Percentiles rank a stretch among this genome's conserved stretches.
Evolutionary conservation across 2,888 invertebrate genomes (phyloP).

Genomic region (Limnephilus lunatus): DNA sequence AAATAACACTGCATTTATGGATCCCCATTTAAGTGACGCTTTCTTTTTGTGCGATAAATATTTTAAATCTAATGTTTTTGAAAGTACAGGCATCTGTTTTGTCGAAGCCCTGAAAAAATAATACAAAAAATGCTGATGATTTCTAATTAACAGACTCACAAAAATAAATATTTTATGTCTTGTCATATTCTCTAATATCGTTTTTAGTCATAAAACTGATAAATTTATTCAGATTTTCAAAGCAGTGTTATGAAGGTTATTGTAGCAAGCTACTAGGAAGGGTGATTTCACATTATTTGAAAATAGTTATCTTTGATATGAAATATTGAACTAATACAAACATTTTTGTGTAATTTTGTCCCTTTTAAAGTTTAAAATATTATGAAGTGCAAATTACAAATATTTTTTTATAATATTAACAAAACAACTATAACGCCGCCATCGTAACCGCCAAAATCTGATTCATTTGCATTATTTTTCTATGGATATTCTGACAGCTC

Average conservation of each 20-base stretch:
- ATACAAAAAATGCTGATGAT: background rate
- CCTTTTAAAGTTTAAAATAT: background rate
- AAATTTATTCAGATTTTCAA: background rate
- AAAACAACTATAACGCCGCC: background rate
- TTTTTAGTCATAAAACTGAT: background rate
- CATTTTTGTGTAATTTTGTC: background rate
- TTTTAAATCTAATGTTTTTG: constrained; percentile 76
- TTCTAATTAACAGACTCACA: too few relatives aligned
- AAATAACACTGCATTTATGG: constrained; percentile 77
- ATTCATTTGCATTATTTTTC: background rate
- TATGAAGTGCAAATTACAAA: background rate
- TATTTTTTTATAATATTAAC: background rate
- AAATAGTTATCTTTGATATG: background rate
- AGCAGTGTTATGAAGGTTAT: background rate
- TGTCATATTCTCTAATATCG: background rate
- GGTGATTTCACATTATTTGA: background rate
- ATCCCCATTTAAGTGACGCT: constrained; percentile 78
- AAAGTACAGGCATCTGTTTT: constrained; percentile 74
- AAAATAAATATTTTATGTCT: background rate
- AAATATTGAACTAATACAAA: background rate
- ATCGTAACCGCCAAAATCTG: constrained; percentile 24
- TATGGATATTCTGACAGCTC: constrained; percentile 21
- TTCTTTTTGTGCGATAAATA: constrained; percentile 76
- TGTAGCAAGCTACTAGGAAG: background rate
- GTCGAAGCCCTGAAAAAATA: constrained; percentile 52